phyloP scores from a whole-genome alignment of 2,888 invertebrate species.

The Salpingus planirostris region DNA sequence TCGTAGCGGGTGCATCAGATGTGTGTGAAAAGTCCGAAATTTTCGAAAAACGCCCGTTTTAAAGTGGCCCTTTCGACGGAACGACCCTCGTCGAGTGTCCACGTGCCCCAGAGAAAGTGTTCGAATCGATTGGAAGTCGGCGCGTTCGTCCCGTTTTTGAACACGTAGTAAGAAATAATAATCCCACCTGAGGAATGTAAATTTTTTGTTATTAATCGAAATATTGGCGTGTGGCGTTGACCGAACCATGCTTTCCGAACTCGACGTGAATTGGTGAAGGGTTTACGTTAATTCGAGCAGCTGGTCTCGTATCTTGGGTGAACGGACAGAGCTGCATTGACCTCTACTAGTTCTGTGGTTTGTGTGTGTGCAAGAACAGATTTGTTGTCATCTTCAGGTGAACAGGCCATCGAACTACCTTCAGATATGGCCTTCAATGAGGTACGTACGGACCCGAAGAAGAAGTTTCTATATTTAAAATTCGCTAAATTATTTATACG shows the following conservation, averaged over 20 bases:
- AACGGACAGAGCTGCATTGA: slow-evolving; percentile 6
- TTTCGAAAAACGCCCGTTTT: slow-evolving; percentile 8
- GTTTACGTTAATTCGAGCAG: no score
- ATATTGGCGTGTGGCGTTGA: no score
- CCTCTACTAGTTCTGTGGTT: slow-evolving; percentile 5
- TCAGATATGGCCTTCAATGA: slow-evolving; percentile 72
- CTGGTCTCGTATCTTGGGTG: no score
- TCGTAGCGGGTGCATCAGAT: slow-evolving; percentile 27
- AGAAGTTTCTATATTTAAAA: no score
- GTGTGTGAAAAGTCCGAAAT: slow-evolving; percentile 22
- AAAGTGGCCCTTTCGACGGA: slow-evolving; percentile 2
- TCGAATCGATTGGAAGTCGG: no score
- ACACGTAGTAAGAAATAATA: no score
- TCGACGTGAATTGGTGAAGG: slow-evolving; percentile 10
- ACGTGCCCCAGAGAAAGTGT: no score
- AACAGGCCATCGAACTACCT: slow-evolving; percentile 48
- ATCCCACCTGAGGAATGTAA: slow-evolving; percentile 24
- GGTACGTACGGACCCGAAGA: slow-evolving; percentile 44
- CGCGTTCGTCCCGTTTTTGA: no score
- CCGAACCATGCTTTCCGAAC: no score
- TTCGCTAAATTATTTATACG: no score
- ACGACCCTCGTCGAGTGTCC: no score
- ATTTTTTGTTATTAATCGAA: slow-evolving; percentile 16
- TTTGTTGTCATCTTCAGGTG: slow-evolving; percentile 46
- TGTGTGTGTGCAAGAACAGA: no score